Percentiles rank a stretch among this genome's conserved stretches.
Conservation (phyloP, 2,113 vertebrate species). For the Psephotus haematonotus region DNA sequence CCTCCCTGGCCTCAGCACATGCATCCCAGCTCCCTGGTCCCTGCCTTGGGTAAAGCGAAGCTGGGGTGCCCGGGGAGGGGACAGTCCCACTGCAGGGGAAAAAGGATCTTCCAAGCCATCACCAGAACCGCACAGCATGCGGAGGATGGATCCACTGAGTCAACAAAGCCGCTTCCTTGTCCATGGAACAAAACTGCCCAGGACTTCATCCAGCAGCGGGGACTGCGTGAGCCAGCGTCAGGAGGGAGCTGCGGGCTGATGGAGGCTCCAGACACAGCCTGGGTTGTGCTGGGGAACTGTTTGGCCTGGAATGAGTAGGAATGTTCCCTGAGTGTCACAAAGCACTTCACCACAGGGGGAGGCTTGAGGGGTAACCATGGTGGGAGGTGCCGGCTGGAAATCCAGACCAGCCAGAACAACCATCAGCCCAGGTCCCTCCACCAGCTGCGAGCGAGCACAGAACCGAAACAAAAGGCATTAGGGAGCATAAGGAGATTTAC, state of each 20-base stretch:
- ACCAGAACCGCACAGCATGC: not conserved
- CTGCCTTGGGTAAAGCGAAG: not conserved
- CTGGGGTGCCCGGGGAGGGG: not conserved
- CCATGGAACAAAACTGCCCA: not conserved
- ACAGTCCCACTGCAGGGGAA: not conserved
- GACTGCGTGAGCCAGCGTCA: accelerated
- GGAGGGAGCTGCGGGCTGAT: not conserved
- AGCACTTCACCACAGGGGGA: not conserved
- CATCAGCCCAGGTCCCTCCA: not conserved
- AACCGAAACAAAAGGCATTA: slow-evolving; percentile 45
- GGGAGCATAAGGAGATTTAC: slow-evolving; percentile 56
- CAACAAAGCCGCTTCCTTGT: not conserved
- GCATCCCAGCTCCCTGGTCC: not conserved
- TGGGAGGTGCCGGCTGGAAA: not conserved
- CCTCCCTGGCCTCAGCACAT: not conserved
- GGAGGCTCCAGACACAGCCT: not conserved
- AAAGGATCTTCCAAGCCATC: not conserved
- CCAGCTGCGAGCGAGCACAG: not conserved
- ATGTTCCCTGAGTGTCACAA: not conserved
- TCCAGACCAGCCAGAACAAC: not conserved
- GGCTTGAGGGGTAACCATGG: not conserved
- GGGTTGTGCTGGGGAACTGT: not conserved
- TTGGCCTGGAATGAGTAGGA: not conserved
- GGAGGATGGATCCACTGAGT: not conserved
- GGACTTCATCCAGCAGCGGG: not conserved